Base-by-base conservation (phyloP, 2,888 invertebrate genomes). In the Philaethria dido region DNA sequence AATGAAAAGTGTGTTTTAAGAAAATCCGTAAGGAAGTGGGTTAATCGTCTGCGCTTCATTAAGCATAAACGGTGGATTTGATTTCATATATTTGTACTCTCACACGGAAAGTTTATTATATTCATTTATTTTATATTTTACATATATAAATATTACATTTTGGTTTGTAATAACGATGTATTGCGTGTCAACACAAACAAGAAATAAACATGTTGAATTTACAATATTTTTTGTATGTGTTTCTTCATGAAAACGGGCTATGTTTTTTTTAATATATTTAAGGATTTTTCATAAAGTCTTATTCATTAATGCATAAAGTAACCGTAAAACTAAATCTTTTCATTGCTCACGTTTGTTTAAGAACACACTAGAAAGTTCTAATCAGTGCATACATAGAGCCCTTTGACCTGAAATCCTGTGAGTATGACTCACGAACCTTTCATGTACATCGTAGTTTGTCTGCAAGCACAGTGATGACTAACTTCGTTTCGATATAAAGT, bases 321-420 rank as follows among this genome's bases (percentile, higher is more conserved):
- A 44, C 22, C 5, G 57, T 44, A 18, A 54, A 29, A 9, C 13
- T 39, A 36, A n/a, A 55, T 47, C 29, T 44, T 59, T 50, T 33
- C n/a, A 59, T 50, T 65, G 59, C 59, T 48, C 64, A 62, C 66
- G 62, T 66, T 54, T 57, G 25, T 55, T 36, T 22, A 33, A 44
- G 55, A 20, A 14, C 48, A 6, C 45, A 54, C 48, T 64, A 64
- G 66, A 66, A 69, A 71, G 66, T 64, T 64, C 55, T 67, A 69
- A 64, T 62, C 59, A 64, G 33, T 60, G 48, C 55, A 25, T 50
- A 52, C 57, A 60, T 64, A 77, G 78, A 79, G 83, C 87, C 88
- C 87, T 87, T 82, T 82, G 83, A 83, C 86, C 87, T 79, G 80
- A 75, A 77, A 80, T 74, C 75, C 67, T 36, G 76, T 74, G 77